Evolutionary conservation across 2,113 vertebrate genomes (phyloP).

Genomic region (Alligator mississippiensis): DNA sequence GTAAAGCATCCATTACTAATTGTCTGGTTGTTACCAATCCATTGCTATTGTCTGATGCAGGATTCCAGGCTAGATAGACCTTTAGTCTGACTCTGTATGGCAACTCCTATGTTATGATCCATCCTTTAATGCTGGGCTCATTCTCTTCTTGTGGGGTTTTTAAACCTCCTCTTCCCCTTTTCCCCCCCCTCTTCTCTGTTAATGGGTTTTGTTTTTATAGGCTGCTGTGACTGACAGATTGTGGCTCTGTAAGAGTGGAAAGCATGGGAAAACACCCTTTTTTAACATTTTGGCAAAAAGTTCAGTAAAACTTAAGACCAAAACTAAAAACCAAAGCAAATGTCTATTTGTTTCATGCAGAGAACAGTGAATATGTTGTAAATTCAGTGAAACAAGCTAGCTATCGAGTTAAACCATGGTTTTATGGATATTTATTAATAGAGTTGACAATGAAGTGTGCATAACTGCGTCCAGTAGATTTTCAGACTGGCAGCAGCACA

Average conservation of each 20-base stretch:
- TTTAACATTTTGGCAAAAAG: not conserved
- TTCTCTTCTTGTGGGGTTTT: no score
- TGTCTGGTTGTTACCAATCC: no score
- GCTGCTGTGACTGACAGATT: not conserved
- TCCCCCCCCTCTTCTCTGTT: not conserved
- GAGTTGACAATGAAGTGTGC: not conserved
- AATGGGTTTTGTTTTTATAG: not conserved
- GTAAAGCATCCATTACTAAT: no score
- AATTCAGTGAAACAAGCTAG: conserved; percentile 21
- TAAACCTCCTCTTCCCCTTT: not conserved
- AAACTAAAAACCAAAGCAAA: not conserved
- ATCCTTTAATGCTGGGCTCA: not conserved
- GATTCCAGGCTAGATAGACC: no score
- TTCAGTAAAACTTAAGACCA: not conserved
- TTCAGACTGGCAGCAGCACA: not conserved
- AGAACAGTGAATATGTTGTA: not conserved
- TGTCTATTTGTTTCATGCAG: not conserved
- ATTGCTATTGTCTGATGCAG: no score
- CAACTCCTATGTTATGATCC: not conserved
- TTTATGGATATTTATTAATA: conserved; percentile 12
- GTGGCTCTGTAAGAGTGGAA: not conserved
- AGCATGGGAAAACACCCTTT: not conserved
- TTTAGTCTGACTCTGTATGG: no score
- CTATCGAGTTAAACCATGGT: not conserved
- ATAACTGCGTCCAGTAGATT: not conserved